Base-by-base conservation (phyloP, 2,797 vertebrate species). In the Thripadectes ignobilis region DNA sequence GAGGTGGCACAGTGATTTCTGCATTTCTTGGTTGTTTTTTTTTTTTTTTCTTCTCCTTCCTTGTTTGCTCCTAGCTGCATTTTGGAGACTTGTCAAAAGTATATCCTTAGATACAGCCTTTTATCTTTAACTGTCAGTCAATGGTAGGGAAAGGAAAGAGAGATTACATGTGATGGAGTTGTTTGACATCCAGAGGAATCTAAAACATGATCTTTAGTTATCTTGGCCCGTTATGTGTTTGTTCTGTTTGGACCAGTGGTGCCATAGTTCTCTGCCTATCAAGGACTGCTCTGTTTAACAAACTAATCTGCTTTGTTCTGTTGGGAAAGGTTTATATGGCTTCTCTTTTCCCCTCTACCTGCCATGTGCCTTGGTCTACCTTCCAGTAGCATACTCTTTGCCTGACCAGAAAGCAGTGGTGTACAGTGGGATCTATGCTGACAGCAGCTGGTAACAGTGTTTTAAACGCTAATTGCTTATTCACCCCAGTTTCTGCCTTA, bases 81-180 rank as follows among this genome's bases (percentile, higher is more conserved):
- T 93, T 88, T 76, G 38, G 55, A 73, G 71, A 59, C 55, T 85
- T 95, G 72, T 13, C 62, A 73, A 51, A 76, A 76, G 48, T 41
- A 49, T 36, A 55, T 89, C 51, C 79, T 93, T 69, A 92, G 48
- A 77, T 84, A 51, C 15, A 88, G 69, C 21, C 29, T 92, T 93
- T 95, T 94, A 81, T 95, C 89, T 89, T 88, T 18, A 80, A 48
- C 87, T 89, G 72, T 77, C 78, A 87, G 61, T 83, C 65, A 58
- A 46, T 30, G 79, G 34, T 54, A 84, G 62, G 69, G 61, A 81
- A 89, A 84, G 72, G 87, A 86, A 88, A 62, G 38, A 36, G 55
- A 80, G 49, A 85, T 89, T 45, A 20, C 17, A 14, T 29, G 41
- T 66, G 54, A 78, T 77, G 43, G 45, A 61, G 46, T 66, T 83